Percentiles rank a stretch among this genome's conserved stretches.
phyloP scores from a whole-genome alignment of 2,888 invertebrate genomes.

The Altica lythri region DNA sequence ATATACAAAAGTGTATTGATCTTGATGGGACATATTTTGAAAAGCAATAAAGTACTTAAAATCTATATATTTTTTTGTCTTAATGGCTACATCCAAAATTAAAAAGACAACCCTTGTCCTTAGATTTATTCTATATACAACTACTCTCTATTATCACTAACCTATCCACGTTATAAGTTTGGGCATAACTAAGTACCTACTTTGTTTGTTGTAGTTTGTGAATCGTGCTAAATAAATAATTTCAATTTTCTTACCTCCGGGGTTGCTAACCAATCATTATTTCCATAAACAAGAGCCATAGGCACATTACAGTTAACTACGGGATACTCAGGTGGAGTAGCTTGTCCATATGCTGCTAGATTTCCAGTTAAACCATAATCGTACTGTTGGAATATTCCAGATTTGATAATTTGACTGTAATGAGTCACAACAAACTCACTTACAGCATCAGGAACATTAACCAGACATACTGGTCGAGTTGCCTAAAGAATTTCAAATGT shows the following conservation, averaged over 20 bases:
- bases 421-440: conserved; percentile 4
- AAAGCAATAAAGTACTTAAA: too few species aligned
- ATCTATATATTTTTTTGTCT: too few species aligned
- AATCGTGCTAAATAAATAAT: too few species aligned
- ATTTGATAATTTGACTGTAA: conserved; percentile 2
- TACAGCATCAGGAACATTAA: conserved; percentile 3
- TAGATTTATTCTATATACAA: too few species aligned
- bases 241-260: conserved; percentile 13
- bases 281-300: conserved; percentile 14
- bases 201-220: too few species aligned
- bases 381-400: conserved; percentile 21
- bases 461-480: not conserved
- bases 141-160: too few species aligned
- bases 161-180: too few species aligned
- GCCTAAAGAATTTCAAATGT: not conserved
- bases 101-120: too few species aligned
- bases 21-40: too few species aligned
- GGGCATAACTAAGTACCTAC: too few species aligned
- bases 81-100: too few species aligned
- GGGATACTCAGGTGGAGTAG: conserved; percentile 19
- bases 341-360: conserved; percentile 8
- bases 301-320: conserved; percentile 18
- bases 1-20: too few species aligned
- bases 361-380: conserved; percentile 17
- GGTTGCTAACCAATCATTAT: conserved; percentile 22